phyloP scores from a whole-genome alignment of 2,888 invertebrate genomes.

The Eupithecia centaureata region DNA sequence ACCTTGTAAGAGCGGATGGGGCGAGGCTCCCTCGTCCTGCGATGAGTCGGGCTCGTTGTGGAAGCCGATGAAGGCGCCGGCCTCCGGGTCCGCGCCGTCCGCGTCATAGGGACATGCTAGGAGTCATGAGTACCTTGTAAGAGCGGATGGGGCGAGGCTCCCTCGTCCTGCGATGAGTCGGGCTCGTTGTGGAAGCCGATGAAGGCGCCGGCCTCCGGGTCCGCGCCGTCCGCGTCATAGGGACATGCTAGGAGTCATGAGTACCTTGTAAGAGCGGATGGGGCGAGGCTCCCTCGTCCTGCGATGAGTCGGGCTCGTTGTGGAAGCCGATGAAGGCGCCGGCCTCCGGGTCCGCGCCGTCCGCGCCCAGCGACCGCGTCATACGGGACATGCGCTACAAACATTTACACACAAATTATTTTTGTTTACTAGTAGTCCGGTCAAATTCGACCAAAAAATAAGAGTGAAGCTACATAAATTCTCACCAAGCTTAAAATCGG shows the following conservation, averaged over 20 bases:
- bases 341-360: conserved; percentile 87
- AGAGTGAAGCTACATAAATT: no score
- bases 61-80: no score
- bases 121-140: conserved; percentile 62
- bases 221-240: conserved; percentile 37
- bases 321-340: conserved; percentile 95
- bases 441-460: no score
- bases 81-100: no score
- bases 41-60: no score
- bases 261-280: conserved; percentile 77
- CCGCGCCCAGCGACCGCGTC: conserved; percentile 83
- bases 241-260: background rate
- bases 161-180: conserved; percentile 84
- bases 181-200: conserved; percentile 91
- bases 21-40: no score
- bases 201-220: conserved; percentile 87
- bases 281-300: conserved; percentile 71
- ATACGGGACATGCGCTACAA: conserved; percentile 88
- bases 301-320: conserved; percentile 86
- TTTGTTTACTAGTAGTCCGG: no score
- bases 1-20: no score
- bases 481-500: no score
- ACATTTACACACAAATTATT: no score
- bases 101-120: background rate
- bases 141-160: conserved; percentile 71